phyloP scores from a whole-genome alignment of 2,113 vertebrate genomes.

The Alectura lathami region DNA sequence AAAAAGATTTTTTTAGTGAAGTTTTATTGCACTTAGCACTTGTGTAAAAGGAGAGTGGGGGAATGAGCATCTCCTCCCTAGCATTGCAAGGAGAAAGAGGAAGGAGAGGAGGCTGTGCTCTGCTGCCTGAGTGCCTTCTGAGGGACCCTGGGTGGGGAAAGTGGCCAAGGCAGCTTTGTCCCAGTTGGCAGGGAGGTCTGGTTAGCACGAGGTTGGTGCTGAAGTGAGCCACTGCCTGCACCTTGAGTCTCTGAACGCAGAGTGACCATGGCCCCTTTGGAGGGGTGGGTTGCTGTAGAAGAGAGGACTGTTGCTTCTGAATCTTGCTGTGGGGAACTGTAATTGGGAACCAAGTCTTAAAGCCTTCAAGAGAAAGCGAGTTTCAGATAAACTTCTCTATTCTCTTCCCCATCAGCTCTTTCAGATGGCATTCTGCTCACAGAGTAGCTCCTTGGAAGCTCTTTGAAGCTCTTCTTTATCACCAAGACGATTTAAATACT shows the following conservation, averaged over 20 bases:
- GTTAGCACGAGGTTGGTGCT: background rate
- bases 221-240: background rate
- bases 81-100: background rate
- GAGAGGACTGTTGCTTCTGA: background rate
- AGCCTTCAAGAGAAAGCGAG: background rate
- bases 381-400: background rate
- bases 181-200: background rate
- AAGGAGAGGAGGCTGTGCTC: background rate
- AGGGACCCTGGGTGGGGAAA: background rate
- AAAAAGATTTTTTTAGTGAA: background rate
- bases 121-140: background rate
- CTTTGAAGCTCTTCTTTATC: background rate
- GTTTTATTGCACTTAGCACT: background rate
- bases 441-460: rapidly evolving
- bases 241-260: background rate
- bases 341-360: background rate
- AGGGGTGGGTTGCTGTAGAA: background rate
- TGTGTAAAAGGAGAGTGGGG: background rate
- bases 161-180: background rate
- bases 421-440: background rate
- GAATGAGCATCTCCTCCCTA: no score
- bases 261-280: background rate
- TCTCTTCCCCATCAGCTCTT: background rate
- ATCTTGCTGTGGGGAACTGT: rapidly evolving
- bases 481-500: background rate